Percentiles rank a stretch among this genome's conserved stretches.
Evolutionary conservation across 2,113 vertebrate genomes (phyloP).

Genomic region (Cairina moschata): DNA sequence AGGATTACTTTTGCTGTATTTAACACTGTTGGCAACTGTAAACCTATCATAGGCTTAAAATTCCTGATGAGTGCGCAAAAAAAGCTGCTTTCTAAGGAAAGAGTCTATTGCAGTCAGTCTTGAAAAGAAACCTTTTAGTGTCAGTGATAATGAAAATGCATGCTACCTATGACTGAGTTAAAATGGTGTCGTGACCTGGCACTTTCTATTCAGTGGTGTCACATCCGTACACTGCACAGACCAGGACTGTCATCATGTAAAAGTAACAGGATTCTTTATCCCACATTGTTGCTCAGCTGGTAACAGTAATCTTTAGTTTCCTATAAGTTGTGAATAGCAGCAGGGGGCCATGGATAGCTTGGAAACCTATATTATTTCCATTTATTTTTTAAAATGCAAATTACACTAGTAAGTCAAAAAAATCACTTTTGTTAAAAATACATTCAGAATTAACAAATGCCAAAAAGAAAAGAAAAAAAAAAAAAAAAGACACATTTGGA

Average conservation of each 20-base stretch:
- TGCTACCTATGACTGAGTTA: conserved; percentile 57
- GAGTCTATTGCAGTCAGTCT: conserved; percentile 33
- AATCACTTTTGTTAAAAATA: conserved; percentile 87
- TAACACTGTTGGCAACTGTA: conserved; percentile 27
- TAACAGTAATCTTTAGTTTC: conserved; percentile 3
- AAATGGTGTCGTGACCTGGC: conserved; percentile 65
- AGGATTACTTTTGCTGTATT: conserved; percentile 17
- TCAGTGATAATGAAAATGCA: conserved; percentile 65
- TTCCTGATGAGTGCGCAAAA: conserved; percentile 41
- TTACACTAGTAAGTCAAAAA: conserved; percentile 86
- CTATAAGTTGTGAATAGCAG: conserved; percentile 49
- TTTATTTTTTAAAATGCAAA: conserved; percentile 86
- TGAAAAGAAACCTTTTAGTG: conserved; percentile 51
- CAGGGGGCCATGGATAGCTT: conserved; percentile 68
- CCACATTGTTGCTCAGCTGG: conserved; percentile 40
- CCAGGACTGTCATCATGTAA: conserved; percentile 28
- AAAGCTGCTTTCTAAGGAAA: conserved; percentile 39
- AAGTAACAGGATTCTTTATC: conserved; percentile 52
- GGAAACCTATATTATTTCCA: conserved; percentile 76
- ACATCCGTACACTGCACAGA: conserved; percentile 9
- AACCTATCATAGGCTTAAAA: conserved; percentile 47
- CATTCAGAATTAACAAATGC: conserved; percentile 86
- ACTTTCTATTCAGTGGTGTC: conserved; percentile 65
- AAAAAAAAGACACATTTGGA: conserved; percentile 76
- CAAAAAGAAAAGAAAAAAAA: conserved; percentile 65